A percentile compares a stretch with the other conserved stretches of the same genome.
phyloP scores from a whole-genome alignment of 1,140 invertebrate species.

The Megalonaias nervosa region DNA sequence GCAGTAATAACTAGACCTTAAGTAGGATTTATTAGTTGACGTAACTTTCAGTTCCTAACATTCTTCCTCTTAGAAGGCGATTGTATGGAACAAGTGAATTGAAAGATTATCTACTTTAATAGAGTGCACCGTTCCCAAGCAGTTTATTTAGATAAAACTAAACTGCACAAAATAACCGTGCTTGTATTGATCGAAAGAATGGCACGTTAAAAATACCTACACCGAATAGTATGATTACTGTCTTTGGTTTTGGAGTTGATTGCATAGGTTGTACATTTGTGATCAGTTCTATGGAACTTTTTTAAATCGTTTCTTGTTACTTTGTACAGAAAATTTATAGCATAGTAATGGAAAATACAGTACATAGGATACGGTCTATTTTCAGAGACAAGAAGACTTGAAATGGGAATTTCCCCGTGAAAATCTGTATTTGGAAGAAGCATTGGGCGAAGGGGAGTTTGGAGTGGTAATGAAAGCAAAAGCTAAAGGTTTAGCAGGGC shows the following conservation, averaged over 20 bases:
- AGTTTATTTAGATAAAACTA: too few species aligned
- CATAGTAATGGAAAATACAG: neutral
- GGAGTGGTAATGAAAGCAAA: constrained; percentile 93
- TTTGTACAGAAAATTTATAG: neutral
- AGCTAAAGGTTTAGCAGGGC: constrained; percentile 80
- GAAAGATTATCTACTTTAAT: too few species aligned
- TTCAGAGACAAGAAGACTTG: constrained; percentile 39
- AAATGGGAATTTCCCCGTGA: constrained; percentile 93
- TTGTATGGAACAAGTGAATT: too few species aligned
- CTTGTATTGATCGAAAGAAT: too few species aligned
- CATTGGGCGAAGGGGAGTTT: constrained; percentile 95
- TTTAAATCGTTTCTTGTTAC: neutral
- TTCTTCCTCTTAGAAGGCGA: too few species aligned
- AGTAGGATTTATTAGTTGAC: too few species aligned
- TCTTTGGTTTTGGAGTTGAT: neutral
- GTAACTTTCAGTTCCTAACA: too few species aligned
- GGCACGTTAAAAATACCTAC: too few species aligned
- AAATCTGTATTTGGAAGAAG: constrained; percentile 74
- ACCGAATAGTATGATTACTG: too few species aligned
- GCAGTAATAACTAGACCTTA: too few species aligned
- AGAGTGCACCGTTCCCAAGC: too few species aligned
- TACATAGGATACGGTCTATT: neutral
- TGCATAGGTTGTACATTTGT: neutral
- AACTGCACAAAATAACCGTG: too few species aligned
- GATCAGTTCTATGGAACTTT: neutral